Evolutionary conservation across 1,140 invertebrate genomes (phyloP).

Genomic region (Oryctes rhinoceros): DNA sequence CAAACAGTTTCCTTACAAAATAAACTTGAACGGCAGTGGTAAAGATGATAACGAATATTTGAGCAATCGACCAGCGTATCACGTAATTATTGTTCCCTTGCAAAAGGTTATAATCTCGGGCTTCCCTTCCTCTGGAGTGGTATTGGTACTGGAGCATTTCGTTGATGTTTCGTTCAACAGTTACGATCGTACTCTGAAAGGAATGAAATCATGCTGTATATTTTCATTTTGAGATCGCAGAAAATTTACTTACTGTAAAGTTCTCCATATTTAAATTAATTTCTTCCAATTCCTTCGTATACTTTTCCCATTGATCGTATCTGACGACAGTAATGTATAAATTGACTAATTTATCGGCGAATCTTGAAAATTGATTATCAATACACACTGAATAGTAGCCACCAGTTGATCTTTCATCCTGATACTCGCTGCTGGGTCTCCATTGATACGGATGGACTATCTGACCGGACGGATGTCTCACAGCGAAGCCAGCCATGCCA

Average conservation of each 20-base stretch:
- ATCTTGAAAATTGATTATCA: conserved; percentile 93
- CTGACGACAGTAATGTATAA: conserved; percentile 92
- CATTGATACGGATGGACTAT: conserved; percentile 91
- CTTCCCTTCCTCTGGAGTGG: conserved; percentile 78
- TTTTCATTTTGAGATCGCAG: background rate
- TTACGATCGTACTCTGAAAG: conserved; percentile 74
- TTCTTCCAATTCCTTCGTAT: conserved; percentile 87
- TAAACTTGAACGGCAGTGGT: conserved; percentile 84
- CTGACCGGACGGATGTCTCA: conserved; percentile 82
- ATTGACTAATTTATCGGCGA: conserved; percentile 91
- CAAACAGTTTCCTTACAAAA: conserved; percentile 89
- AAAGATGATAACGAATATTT: conserved; percentile 82
- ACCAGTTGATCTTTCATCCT: conserved; percentile 79
- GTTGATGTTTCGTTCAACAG: conserved; percentile 85
- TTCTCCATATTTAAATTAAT: conserved; percentile 88
- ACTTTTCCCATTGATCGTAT: conserved; percentile 94
- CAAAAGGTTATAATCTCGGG: conserved; percentile 82
- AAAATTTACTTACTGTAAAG: conserved; percentile 76
- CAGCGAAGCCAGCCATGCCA: conserved; percentile 91
- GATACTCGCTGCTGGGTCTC: conserved; percentile 86
- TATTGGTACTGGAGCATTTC: conserved; percentile 86
- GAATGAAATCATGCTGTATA: conserved; percentile 2
- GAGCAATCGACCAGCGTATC: conserved; percentile 84
- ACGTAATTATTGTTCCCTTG: conserved; percentile 87
- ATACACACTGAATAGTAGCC: conserved; percentile 95